Base-by-base conservation (phyloP, 2,113 vertebrate genomes). In the Brachyistius frenatus region DNA sequence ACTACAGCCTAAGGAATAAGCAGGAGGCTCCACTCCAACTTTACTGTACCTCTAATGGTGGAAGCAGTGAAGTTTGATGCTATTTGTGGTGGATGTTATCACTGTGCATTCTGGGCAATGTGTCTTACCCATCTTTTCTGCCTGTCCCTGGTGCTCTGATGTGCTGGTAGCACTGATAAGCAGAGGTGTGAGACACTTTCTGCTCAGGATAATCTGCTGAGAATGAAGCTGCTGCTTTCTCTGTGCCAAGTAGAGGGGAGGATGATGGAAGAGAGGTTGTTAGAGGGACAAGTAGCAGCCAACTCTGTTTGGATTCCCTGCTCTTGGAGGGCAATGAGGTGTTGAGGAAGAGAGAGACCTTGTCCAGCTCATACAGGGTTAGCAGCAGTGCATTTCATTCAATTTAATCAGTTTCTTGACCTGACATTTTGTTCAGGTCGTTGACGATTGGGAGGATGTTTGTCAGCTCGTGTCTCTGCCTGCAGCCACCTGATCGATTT, bases 51-150 rank as follows among this genome's bases (percentile, higher is more conserved):
- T 66, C 78, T 73, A 81, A 87, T 70, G 70, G 71, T 63, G 62
- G 31, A 44, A 47, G 56, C 68, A 13, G 50, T 65, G 65, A 41
- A 61, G 76, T 78, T 31, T 58, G 57, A 32, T 72, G 65, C 87
- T 80, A 88, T 92, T 92, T 87, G 77, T 1, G 81, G 86, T 71
- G 68, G 73, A 80, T 81, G 76, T 82, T 92, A 75, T 91, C 86
- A 64, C 3, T 4, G 62, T 63, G 33, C 41, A 23, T 73, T 70
- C 57, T 66, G 66, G 52, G 8, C 60, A 62, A 39, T 31, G 58
- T 68, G 73, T 85, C 77, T 75, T 68, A 44, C 33, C 69, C 76
- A 37, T 64, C 63, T 78, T 85, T 52, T 62, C 77, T 62, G 58
- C 33, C 73, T n/a, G 36, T 78, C 76, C 39, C 70, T 55, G 80